phyloP scores from a whole-genome alignment of 2,888 invertebrate genomes.

The Drosophila pegasa region DNA sequence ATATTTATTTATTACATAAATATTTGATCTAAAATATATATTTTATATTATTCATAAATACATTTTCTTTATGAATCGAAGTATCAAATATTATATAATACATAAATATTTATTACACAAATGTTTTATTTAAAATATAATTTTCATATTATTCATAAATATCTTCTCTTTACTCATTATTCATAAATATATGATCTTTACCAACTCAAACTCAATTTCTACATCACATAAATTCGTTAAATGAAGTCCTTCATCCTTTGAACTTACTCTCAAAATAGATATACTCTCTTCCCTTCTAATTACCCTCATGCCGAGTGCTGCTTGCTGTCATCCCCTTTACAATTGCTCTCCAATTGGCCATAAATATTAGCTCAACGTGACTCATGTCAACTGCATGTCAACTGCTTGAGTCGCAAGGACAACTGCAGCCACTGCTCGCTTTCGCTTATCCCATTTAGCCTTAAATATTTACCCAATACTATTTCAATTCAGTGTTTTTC shows the following conservation, averaged over 20 bases:
- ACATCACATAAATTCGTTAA: neutral
- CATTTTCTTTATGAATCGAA: too few species aligned
- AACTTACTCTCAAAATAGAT: neutral
- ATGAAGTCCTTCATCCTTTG: neutral
- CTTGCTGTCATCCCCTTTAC: neutral
- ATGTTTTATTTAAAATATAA: too few species aligned
- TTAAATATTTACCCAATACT: neutral
- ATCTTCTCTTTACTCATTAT: too few species aligned
- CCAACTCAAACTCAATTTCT: too few species aligned
- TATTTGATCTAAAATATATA: too few species aligned
- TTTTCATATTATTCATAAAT: too few species aligned
- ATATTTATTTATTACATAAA: too few species aligned
- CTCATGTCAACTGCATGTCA: neutral
- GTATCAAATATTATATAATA: too few species aligned
- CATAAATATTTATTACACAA: too few species aligned
- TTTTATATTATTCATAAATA: too few species aligned
- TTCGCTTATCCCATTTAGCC: slow-evolving; percentile 5
- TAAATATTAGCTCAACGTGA: slow-evolving; percentile 8
- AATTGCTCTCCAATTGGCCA: slow-evolving; percentile 16
- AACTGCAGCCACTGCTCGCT: slow-evolving; percentile 1
- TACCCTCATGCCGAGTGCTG: neutral
- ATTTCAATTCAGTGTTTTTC: neutral
- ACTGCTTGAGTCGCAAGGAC: slow-evolving; percentile 12
- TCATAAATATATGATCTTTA: too few species aligned
- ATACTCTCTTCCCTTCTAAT: neutral